Conservation (phyloP, 2,888 invertebrate genomes). For the Cephalotes varians region DNA sequence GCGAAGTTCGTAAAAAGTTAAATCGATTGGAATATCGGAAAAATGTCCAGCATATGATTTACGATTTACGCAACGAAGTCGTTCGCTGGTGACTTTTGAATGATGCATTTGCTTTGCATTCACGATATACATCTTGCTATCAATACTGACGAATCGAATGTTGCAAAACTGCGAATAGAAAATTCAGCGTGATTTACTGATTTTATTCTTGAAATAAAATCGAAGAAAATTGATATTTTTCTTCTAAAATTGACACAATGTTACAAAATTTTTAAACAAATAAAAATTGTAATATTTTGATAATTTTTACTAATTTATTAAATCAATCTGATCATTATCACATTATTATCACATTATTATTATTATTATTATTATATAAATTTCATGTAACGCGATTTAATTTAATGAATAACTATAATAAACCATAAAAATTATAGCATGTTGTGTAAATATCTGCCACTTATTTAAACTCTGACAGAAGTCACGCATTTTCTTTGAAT, state of each 20-base stretch:
- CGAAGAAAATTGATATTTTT: background rate
- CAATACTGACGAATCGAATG: background rate
- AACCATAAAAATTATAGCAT: background rate
- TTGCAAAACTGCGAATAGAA: background rate
- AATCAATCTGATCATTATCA: background rate
- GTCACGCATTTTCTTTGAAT: background rate
- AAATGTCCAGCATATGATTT: constrained; percentile 23
- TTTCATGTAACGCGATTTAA: background rate
- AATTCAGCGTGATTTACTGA: background rate
- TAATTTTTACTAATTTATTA: constrained; percentile 5
- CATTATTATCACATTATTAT: background rate
- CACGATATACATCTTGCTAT: constrained; percentile 14
- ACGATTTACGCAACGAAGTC: constrained; percentile 25
- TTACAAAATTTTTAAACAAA: background rate
- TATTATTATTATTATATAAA: background rate
- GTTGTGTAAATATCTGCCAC: background rate
- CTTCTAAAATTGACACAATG: background rate
- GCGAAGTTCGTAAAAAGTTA: constrained; percentile 40
- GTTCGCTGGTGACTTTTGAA: background rate
- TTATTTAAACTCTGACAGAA: background rate
- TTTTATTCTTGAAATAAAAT: constrained; percentile 11
- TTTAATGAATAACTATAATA: background rate
- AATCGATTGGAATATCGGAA: constrained; percentile 4
- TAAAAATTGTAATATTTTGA: background rate
- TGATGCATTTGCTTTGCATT: constrained; percentile 20